phyloP scores from a whole-genome alignment of 2,797 vertebrate genomes.

The Acropternis orthonyx region DNA sequence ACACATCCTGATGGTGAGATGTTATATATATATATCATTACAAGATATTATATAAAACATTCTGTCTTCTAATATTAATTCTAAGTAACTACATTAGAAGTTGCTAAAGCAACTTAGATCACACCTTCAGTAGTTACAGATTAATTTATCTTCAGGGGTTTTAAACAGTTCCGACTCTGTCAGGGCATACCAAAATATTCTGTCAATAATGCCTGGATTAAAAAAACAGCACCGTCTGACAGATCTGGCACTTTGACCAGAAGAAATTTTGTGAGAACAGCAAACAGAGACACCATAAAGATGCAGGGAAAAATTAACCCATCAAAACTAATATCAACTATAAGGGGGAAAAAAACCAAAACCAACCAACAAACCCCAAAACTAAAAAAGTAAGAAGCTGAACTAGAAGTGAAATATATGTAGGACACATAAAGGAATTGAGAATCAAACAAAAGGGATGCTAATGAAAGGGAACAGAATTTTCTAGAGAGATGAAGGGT shows the following conservation, averaged over 20 bases:
- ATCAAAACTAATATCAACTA: background rate
- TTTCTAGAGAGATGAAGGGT: background rate
- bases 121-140: background rate
- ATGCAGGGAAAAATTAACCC: background rate
- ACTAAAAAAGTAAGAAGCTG: background rate
- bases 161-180: background rate
- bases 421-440: background rate
- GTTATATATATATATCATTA: background rate
- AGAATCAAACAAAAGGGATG: background rate
- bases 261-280: background rate
- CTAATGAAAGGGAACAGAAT: background rate
- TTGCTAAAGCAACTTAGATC: background rate
- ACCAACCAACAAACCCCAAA: fast-evolving
- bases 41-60: background rate
- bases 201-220: background rate
- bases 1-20: background rate
- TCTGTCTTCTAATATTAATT: background rate
- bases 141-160: background rate
- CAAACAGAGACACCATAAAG: background rate
- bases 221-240: background rate
- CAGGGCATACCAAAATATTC: background rate
- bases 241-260: background rate
- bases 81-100: background rate
- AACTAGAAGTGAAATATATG: background rate
- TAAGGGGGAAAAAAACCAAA: background rate